phyloP scores from a whole-genome alignment of 2,113 vertebrate genomes.

The Solenodon paradoxus region DNA sequence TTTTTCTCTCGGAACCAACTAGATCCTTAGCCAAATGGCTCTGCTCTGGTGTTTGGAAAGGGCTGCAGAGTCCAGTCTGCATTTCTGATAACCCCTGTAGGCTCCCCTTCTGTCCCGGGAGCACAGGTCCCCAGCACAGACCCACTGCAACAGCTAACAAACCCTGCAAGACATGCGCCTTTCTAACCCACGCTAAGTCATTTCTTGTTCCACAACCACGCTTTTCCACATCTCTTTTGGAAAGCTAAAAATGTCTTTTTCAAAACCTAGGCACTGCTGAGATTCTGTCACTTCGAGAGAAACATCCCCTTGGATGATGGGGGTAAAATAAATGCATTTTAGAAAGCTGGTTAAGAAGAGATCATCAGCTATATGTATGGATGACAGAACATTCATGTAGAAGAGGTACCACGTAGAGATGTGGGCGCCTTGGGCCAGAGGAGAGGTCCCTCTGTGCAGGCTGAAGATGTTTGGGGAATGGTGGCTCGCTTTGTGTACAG shows the following conservation, averaged over 20 bases:
- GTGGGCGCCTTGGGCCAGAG: background rate
- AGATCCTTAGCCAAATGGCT: background rate
- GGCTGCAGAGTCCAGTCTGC: too few species aligned
- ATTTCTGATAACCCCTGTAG: too few species aligned
- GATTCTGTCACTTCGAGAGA: background rate
- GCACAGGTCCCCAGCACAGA: too few species aligned
- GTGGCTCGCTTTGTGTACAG: background rate
- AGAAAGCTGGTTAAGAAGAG: background rate
- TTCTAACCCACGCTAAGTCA: background rate
- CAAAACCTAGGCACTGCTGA: background rate
- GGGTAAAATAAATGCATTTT: background rate
- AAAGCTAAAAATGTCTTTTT: slow-evolving; percentile 25
- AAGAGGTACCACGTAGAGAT: background rate
- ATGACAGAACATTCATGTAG: background rate
- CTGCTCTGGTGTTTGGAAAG: background rate
- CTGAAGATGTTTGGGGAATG: background rate
- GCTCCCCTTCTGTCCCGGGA: too few species aligned
- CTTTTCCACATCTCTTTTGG: background rate
- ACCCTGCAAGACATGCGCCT: slow-evolving; percentile 31
- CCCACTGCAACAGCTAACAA: too few species aligned
- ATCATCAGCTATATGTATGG: background rate
- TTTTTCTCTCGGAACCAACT: background rate
- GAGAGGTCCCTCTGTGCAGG: background rate
- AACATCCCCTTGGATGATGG: background rate
- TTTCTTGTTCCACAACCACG: background rate